Evolutionary conservation across 2,113 vertebrate genomes (phyloP), one percentile per base, ranked within the genome.

Genomic region (Syngnathoides biaculeatus): DNA sequence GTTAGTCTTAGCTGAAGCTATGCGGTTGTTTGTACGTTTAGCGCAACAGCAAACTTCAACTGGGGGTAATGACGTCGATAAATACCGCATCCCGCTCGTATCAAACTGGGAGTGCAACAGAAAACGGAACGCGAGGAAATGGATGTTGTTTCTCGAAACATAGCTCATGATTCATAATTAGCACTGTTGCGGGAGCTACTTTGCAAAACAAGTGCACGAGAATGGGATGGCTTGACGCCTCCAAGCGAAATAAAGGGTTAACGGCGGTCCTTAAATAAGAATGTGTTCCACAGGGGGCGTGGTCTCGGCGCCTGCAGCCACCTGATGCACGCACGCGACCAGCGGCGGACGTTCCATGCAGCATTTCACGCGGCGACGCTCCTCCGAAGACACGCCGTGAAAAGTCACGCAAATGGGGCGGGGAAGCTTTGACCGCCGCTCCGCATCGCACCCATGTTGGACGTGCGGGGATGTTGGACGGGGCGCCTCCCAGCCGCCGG

Each of bases 251-350:
- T 30, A 6, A 15, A 30, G 27, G 56, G 56, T 58, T 35, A 35
- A 58, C 19, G 22, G 30, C 10, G 20, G 20, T 12, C 58, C 20
- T 60, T 12, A 12, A 60, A 39, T 40, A 39, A 5, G 0, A 8
- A 0, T 1, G 59, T 42, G 39, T n/a, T 24, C 59, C 12, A 22
- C 5, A 24, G 20, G 59, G 59, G 59, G 59, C 59, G 59, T 62
- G 59, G 59, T 20, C 39, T 43, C 9, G 53, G 24, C 17, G 26
- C 24, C 45, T 35, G 57, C 24, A 48, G 76, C 67, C 80, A 85
- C 81, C 82, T 84, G 76, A 73, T 79, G 75, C 74, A 63, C 43
- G 10, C 70, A 53, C 67, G 65, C 45, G 45, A 47, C 15, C 45
- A 2, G 45, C 53, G 17, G 53, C 35, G n/a, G n/a, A n/a, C n/a